Evolutionary conservation across 1,140 invertebrate species (phyloP), one percentile per base, ranked within the genome.

Genomic region (Cydia strobilella): DNA sequence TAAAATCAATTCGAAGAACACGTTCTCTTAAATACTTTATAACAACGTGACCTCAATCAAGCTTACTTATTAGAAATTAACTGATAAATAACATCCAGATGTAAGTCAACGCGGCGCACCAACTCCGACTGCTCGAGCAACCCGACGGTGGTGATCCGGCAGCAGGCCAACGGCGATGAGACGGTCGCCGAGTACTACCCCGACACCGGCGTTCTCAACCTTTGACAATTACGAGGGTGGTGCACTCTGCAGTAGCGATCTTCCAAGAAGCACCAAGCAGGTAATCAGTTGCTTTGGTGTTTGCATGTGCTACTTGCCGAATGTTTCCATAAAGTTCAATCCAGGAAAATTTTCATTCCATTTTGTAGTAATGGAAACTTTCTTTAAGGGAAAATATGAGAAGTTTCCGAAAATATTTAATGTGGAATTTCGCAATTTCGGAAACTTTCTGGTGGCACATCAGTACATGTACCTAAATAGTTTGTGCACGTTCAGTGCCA

Each of bases 211-310:
- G 82, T 86, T n/a, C 83, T 86, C 54, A 88, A 86, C 78, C 87
- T 92, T 77, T 93, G 92, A 93, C 92, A 87, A 87, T 84, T 86
- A 77, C 88, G 89, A 23, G 92, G 90, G 86, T 93, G 92, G 92
- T 93, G 92, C 88, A 91, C 88, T 91, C 89, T 93, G n/a, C 92
- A 93, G 73, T 93, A 76, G 81, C 84, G 48, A 77, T 69, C 69
- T 75, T 39, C 51, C 13, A 54, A 10, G 39, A 63, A 69, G 69
- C 73, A 39, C 74, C 73, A n/a, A n/a, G n/a, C n/a, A n/a, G 45
- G 39, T 75, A 6, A n/a, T n/a, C 13, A n/a, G 45, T 54, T 7
- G 15, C 4, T 20, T 15, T 18, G n/a, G 12, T 13, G 45, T 15
- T 39, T 10, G 1, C 35, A 39, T 39, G 35, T 39, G 35, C 35